These are phyloP conservation scores for Poecilia latipinna DNA, from an alignment of 2,113 vertebrate species.

Conservation along the genomic window DNA sequence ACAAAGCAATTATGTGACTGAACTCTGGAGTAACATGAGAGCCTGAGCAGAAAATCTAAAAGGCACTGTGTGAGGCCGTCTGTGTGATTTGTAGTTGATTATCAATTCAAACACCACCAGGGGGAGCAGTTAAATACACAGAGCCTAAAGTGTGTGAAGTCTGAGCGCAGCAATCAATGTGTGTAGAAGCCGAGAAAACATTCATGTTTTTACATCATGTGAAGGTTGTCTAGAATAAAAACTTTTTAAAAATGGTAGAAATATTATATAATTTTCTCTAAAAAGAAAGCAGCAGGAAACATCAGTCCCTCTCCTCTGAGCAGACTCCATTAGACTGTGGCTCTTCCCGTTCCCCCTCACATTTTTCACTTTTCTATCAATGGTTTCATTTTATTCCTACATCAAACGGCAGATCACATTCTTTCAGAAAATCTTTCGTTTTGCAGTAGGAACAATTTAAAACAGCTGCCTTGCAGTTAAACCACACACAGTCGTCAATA, in stretches of 20 bases:
- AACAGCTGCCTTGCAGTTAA: conserved; percentile 7
- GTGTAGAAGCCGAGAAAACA: not conserved
- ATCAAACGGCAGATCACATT: conserved; percentile 1
- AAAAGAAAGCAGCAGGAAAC: conserved; percentile 1
- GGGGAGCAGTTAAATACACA: conserved; percentile 42
- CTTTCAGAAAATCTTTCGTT: conserved; percentile 6
- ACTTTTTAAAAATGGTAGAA: not conserved
- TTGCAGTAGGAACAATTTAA: conserved; percentile 3
- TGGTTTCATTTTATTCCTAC: conserved; percentile 1
- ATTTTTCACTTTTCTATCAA: not conserved
- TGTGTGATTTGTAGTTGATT: not conserved
- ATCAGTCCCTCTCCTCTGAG: not conserved
- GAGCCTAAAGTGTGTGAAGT: not conserved
- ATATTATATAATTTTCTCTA: not conserved
- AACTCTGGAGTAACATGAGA: not conserved
- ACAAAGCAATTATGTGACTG: not conserved
- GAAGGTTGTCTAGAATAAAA: not conserved
- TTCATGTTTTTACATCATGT: conserved; percentile 8
- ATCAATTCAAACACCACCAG: conserved; percentile 50
- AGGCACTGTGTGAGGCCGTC: not conserved
- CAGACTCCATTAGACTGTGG: not conserved
- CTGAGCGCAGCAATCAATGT: not conserved
- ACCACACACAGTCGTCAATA: not conserved
- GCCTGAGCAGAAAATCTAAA: not conserved
- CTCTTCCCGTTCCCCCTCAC: not conserved